Conservation (phyloP, 2,797 vertebrate genomes). For the Petrocephalus sullivani region DNA sequence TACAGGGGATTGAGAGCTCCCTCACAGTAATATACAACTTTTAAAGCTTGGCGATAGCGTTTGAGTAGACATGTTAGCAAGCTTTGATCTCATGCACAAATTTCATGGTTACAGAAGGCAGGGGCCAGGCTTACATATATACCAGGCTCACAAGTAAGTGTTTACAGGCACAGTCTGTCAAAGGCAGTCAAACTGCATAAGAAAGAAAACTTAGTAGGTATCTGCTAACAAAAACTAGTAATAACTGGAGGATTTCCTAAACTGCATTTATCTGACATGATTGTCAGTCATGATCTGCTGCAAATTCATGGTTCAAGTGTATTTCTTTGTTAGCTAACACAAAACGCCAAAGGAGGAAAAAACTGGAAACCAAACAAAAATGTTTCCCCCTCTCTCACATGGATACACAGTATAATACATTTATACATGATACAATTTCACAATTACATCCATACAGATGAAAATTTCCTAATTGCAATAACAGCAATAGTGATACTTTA, state of each 20-base stretch:
- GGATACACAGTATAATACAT: not conserved
- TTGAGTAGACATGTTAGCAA: conserved; percentile 27
- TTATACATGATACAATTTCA: not conserved
- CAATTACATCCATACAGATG: not conserved
- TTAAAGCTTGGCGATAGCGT: conserved; percentile 35
- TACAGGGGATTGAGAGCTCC: conserved; percentile 24
- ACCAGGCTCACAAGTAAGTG: conserved; percentile 14
- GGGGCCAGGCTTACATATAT: not conserved
- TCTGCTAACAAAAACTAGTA: not conserved
- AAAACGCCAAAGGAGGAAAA: not conserved
- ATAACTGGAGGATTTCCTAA: not conserved
- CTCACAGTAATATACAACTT: conserved; percentile 27
- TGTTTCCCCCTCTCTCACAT: not conserved
- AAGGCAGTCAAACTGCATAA: not conserved
- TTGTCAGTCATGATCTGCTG: not conserved
- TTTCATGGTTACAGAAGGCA: not conserved
- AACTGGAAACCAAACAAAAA: not conserved
- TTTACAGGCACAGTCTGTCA: not conserved
- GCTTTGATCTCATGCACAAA: conserved; percentile 37
- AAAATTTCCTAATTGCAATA: not conserved
- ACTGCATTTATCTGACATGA: not conserved
- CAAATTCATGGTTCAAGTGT: not conserved
- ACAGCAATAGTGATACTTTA: not conserved
- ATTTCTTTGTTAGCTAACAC: not conserved
- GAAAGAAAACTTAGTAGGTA: not conserved